Percentiles rank a stretch among this genome's conserved stretches.
phyloP scores from a whole-genome alignment of 1,140 invertebrate genomes.

The Choristoneura fumiferana region DNA sequence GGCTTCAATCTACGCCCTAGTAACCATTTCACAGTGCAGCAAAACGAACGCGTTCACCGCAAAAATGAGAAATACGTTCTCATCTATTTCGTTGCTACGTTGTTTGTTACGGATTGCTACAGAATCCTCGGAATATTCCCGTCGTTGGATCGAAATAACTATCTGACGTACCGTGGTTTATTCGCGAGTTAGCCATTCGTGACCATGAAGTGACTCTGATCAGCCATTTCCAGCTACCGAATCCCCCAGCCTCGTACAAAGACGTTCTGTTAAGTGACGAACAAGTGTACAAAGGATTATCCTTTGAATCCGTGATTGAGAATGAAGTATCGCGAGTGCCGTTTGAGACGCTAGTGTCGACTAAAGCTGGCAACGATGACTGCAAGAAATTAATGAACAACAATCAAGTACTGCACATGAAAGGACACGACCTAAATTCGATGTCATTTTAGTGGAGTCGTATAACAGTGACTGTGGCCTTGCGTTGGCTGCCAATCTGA shows the following conservation, averaged over 20 bases:
- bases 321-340: constrained; percentile 67
- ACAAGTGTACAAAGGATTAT: constrained; percentile 61
- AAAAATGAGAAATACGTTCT: constrained; percentile 52
- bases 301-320: constrained; percentile 66
- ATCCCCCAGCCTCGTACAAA: constrained; percentile 77
- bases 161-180: constrained; percentile 82
- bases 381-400: constrained; percentile 79
- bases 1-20: constrained; percentile 58
- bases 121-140: constrained; percentile 83
- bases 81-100: constrained; percentile 46
- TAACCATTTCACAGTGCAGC: constrained; percentile 50
- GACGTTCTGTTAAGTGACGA: constrained; percentile 75
- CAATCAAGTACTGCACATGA: constrained; percentile 71
- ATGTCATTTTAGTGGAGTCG: constrained; percentile 81
- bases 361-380: constrained; percentile 68
- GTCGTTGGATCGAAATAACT: constrained; percentile 84
- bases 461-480: constrained; percentile 83
- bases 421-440: constrained; percentile 73
- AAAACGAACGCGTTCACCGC: constrained; percentile 48
- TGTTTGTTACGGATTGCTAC: constrained; percentile 51
- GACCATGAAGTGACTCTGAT: constrained; percentile 86
- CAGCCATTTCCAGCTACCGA: constrained; percentile 79
- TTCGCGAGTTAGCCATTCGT: constrained; percentile 81
- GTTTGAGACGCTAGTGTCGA: constrained; percentile 67
- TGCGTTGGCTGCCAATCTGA: constrained; percentile 78